These are phyloP conservation scores for Glomeris marginata DNA, from an alignment of 2,888 invertebrate genomes.

Conservation along the genomic window DNA sequence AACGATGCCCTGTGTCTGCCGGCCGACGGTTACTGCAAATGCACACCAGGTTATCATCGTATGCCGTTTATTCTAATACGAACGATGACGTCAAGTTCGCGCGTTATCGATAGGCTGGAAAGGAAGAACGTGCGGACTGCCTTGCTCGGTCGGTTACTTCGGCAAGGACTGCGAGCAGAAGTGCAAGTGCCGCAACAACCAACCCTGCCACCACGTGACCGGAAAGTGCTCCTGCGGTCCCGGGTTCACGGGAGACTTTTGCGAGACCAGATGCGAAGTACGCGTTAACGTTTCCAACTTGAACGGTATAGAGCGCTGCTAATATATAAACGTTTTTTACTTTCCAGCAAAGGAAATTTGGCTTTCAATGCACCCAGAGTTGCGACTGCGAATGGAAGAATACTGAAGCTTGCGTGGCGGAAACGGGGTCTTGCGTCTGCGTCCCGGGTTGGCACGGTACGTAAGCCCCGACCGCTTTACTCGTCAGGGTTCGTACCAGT, in stretches of 20 bases:
- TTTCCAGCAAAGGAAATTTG: conserved; percentile 7
- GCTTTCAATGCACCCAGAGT: conserved; percentile 22
- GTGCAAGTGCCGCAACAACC: conserved; percentile 21
- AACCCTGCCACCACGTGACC: conserved; percentile 65
- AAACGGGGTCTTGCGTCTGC: conserved; percentile 31
- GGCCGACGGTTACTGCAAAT: conserved; percentile 31
- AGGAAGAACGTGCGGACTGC: conserved; percentile 14
- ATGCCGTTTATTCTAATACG: background rate
- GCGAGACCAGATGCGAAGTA: conserved; percentile 13
- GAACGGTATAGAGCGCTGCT: too few relatives aligned
- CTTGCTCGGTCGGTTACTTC: conserved; percentile 15
- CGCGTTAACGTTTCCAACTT: background rate
- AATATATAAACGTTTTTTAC: background rate
- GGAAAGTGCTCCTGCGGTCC: conserved; percentile 45
- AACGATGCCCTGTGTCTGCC: conserved; percentile 28
- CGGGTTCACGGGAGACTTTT: conserved; percentile 15
- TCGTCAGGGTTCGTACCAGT: too few relatives aligned
- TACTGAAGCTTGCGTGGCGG: conserved; percentile 25
- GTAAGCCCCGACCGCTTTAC: too few relatives aligned
- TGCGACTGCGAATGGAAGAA: conserved; percentile 22
- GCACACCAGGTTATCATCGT: conserved; percentile 19
- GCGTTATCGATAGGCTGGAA: conserved; percentile 14
- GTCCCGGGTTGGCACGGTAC: conserved; percentile 23
- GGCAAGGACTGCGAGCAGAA: conserved; percentile 18
- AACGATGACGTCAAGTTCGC: background rate